Conservation (phyloP, 1,140 invertebrate genomes). For the Meloidogyne hapla region DNA sequence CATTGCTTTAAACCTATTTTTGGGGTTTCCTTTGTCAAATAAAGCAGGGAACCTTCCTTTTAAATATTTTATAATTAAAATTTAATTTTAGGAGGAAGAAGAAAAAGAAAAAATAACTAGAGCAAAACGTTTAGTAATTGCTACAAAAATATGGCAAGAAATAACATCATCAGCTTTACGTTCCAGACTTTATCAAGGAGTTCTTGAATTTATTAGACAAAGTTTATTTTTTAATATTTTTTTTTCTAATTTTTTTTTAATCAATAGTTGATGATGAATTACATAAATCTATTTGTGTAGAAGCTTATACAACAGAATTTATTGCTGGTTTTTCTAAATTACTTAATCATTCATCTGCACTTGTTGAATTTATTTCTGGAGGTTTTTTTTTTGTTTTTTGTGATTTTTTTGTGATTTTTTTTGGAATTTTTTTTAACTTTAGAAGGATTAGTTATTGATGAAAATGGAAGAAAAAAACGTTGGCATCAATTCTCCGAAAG, state of each 20-base stretch:
- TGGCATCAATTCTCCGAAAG: slow-evolving; percentile 5
- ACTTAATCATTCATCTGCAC: not conserved
- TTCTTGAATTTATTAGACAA: not conserved
- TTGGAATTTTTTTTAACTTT: not conserved
- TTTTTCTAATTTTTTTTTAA: not conserved
- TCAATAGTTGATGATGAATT: slow-evolving; percentile 14
- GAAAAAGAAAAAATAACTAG: not conserved
- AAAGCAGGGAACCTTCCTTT: not conserved
- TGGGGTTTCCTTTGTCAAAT: too few species aligned
- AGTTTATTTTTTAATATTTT: not conserved
- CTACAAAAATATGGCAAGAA: slow-evolving; percentile 9
- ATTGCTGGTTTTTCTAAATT: slow-evolving; percentile 7
- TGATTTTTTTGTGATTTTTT: too few species aligned
- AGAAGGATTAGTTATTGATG: not conserved
- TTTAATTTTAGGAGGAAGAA: not conserved
- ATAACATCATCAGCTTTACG: slow-evolving; percentile 8
- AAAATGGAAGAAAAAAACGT: not conserved
- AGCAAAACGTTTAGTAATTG: slow-evolving; percentile 8
- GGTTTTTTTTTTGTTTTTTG: not conserved
- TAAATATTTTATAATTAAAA: not conserved
- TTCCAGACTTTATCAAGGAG: slow-evolving; percentile 11
- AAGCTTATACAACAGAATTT: slow-evolving; percentile 17
- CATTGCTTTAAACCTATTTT: too few species aligned
- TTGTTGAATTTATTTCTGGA: slow-evolving; percentile 4
- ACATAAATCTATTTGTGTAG: slow-evolving; percentile 6